Percentiles rank a stretch among this genome's conserved stretches.
These are phyloP conservation scores for Euplexia lucipara DNA, from an alignment of 2,888 invertebrate species.

Conservation along the genomic window DNA sequence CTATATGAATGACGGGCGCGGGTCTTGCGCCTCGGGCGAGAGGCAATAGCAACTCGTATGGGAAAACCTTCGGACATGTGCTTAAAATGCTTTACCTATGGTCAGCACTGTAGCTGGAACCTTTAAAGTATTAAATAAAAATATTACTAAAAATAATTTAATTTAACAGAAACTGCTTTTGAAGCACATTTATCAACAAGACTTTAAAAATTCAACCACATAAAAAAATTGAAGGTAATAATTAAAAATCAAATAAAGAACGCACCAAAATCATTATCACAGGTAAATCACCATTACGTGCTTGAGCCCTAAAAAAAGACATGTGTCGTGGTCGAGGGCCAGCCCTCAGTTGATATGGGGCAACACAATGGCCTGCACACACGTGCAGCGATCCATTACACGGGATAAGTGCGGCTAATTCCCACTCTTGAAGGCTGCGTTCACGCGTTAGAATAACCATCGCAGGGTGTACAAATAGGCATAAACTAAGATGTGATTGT, in stretches of 20 bases:
- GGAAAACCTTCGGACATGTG: slow-evolving; percentile 74
- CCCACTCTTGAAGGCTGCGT: slow-evolving; percentile 77
- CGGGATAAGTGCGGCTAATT: slow-evolving; percentile 89
- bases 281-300: slow-evolving; percentile 38
- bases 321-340: slow-evolving; percentile 47
- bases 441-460: slow-evolving; percentile 73
- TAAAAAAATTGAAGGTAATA: background rate
- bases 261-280: background rate
- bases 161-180: background rate
- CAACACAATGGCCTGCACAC: slow-evolving; percentile 79
- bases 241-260: slow-evolving; percentile 7
- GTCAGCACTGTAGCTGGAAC: slow-evolving; percentile 41
- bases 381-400: slow-evolving; percentile 83
- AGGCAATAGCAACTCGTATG: slow-evolving; percentile 78
- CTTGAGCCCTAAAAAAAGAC: slow-evolving; percentile 39
- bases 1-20: slow-evolving; percentile 80
- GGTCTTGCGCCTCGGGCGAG: slow-evolving; percentile 75
- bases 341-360: slow-evolving; percentile 61
- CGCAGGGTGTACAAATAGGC: slow-evolving; percentile 71
- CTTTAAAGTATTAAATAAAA: slow-evolving; percentile 17
- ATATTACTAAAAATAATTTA: background rate
- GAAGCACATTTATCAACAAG: background rate
- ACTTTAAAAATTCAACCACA: background rate
- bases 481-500: slow-evolving; percentile 41
- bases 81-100: slow-evolving; percentile 58